Percentiles rank a stretch among this genome's conserved stretches.
Evolutionary conservation across 2,113 vertebrate genomes (phyloP).

Genomic region (Buteo buteo): DNA sequence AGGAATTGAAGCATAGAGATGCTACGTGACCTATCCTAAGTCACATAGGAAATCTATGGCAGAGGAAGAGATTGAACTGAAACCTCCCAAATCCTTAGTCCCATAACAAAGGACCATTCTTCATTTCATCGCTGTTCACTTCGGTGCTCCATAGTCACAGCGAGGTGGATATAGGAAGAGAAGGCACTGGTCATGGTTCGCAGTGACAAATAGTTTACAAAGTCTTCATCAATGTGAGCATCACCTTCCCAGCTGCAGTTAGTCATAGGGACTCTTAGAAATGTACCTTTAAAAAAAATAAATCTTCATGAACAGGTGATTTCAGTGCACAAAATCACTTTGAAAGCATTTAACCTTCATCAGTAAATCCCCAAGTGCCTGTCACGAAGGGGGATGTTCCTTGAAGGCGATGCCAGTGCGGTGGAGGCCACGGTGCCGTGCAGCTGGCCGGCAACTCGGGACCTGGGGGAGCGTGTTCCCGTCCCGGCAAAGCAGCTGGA

Average conservation of each 20-base stretch:
- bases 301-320: neutral
- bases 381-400: neutral
- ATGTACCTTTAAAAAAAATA: fast-evolving
- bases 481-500: neutral
- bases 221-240: neutral
- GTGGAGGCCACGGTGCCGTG: fast-evolving
- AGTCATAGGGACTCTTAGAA: fast-evolving
- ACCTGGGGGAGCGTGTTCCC: fast-evolving
- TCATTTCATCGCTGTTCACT: neutral
- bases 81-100: neutral
- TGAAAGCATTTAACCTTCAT: neutral
- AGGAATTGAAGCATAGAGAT: neutral
- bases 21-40: neutral
- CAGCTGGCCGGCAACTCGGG: neutral
- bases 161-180: neutral
- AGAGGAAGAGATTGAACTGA: neutral
- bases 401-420: neutral
- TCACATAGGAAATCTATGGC: neutral
- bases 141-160: fast-evolving
- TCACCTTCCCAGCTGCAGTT: neutral
- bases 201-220: neutral
- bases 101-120: neutral
- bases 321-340: neutral
- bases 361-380: fast-evolving
- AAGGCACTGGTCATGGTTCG: neutral